Conservation (phyloP, 1,140 invertebrate genomes). For the Zelostemma sp. region DNA sequence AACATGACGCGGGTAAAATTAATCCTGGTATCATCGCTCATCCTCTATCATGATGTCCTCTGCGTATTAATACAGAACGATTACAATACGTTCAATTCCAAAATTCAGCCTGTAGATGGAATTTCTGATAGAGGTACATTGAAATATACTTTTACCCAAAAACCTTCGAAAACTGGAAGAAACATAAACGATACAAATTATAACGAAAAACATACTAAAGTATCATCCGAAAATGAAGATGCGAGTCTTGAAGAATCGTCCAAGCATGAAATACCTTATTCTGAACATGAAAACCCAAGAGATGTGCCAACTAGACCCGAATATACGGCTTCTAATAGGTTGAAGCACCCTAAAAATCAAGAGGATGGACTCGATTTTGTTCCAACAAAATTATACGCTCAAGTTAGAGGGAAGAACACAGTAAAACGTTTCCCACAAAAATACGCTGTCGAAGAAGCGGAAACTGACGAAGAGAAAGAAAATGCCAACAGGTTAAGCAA, state of each 20-base stretch:
- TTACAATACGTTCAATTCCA: background rate
- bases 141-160: background rate
- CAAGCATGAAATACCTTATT: conserved; percentile 58
- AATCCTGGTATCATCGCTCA: conserved; percentile 20
- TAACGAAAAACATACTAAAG: background rate
- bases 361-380: conserved; percentile 72
- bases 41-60: conserved; percentile 25
- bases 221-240: conserved; percentile 15
- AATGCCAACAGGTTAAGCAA: conserved; percentile 76
- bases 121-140: conserved; percentile 1
- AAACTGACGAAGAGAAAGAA: conserved; percentile 72
- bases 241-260: conserved; percentile 32
- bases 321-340: conserved; percentile 67
- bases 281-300: conserved; percentile 64
- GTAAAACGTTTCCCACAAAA: conserved; percentile 73
- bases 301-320: conserved; percentile 69
- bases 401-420: conserved; percentile 76
- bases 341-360: conserved; percentile 63
- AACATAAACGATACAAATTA: conserved; percentile 11
- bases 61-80: conserved; percentile 20
- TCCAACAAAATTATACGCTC: conserved; percentile 76
- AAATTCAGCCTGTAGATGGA: background rate
- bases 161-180: conserved; percentile 6
- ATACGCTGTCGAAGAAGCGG: conserved; percentile 71
- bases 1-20: conserved; percentile 37